A percentile compares a stretch with the other conserved stretches of the same genome.
Evolutionary conservation across 2,797 vertebrate genomes (phyloP).

Genomic region (Naso thynnoides): DNA sequence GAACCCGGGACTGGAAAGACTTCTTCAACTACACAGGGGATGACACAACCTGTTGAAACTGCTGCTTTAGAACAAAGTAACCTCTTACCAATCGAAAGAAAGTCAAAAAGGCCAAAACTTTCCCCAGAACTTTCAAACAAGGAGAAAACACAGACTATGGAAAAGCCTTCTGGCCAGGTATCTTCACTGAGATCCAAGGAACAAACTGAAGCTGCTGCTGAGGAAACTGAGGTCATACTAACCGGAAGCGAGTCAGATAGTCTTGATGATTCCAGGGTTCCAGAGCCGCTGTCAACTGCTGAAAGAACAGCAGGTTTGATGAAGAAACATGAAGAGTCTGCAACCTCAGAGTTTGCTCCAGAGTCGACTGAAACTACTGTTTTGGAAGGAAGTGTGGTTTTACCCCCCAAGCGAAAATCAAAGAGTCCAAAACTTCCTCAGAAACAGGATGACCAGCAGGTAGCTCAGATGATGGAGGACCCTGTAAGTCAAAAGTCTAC

Average conservation of each 20-base stretch:
- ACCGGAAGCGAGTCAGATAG: conserved; percentile 16
- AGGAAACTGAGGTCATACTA: neutral
- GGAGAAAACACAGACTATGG: conserved; percentile 1
- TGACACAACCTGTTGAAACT: neutral
- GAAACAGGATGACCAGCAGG: conserved; percentile 2
- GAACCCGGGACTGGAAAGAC: neutral
- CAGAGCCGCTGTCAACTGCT: neutral
- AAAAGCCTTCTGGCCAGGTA: neutral
- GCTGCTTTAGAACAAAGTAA: neutral
- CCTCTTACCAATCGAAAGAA: conserved; percentile 15
- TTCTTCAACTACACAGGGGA: neutral
- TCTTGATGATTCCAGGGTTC: conserved; percentile 1
- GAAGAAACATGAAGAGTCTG: conserved; percentile 1
- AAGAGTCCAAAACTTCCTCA: conserved; percentile 15
- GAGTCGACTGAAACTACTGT: neutral
- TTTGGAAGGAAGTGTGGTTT: conserved; percentile 1
- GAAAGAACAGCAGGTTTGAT: neutral
- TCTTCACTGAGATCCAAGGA: neutral
- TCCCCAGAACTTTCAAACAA: conserved; percentile 1
- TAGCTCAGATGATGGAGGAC: neutral
- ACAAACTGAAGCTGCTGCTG: neutral
- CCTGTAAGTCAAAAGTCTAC: neutral
- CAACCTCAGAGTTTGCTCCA: neutral
- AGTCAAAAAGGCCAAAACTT: conserved; percentile 18
- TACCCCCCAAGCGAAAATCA: conserved; percentile 35